Conservation (phyloP, 2,888 invertebrate genomes). For the Criorhina ranunculi region DNA sequence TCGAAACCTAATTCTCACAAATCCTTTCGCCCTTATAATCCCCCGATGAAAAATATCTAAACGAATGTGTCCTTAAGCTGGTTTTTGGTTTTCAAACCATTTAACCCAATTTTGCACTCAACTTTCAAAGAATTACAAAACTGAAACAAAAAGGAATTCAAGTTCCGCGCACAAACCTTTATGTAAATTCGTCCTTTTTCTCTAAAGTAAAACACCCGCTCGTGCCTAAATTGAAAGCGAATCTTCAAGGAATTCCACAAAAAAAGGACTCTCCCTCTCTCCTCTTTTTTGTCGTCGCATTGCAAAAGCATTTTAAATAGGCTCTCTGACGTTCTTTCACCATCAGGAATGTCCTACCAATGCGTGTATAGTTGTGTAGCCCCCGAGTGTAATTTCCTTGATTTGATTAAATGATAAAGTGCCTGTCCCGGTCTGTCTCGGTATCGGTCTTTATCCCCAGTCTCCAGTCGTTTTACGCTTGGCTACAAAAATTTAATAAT, state of each 20-base stretch:
- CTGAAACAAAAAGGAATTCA: conserved; percentile 18
- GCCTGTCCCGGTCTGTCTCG: conserved; percentile 4
- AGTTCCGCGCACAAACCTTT: background rate
- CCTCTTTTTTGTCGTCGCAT: too few species aligned
- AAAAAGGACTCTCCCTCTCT: background rate
- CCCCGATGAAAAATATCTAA: conserved; percentile 33
- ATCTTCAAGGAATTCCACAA: background rate
- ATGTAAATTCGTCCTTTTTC: conserved; percentile 11
- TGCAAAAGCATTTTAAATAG: conserved; percentile 4
- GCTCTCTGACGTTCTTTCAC: conserved; percentile 5
- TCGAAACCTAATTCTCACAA: conserved; percentile 29
- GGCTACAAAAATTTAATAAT: conserved; percentile 41
- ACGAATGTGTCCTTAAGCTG: conserved; percentile 38
- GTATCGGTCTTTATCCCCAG: background rate
- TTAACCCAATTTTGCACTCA: conserved; percentile 57
- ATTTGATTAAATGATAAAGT: conserved; percentile 61
- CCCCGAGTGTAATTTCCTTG: conserved; percentile 46
- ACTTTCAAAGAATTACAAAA: conserved; percentile 24
- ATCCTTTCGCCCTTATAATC: conserved; percentile 43
- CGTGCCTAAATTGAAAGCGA: conserved; percentile 9
- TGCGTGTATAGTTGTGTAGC: conserved; percentile 35
- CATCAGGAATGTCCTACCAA: conserved; percentile 13
- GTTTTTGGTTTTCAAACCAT: conserved; percentile 43
- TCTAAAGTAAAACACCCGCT: background rate
- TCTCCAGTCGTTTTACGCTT: background rate